Evolutionary conservation across 2,113 vertebrate genomes (phyloP), one percentile per base, ranked within the genome.

Genomic region (Caranx ignobilis): DNA sequence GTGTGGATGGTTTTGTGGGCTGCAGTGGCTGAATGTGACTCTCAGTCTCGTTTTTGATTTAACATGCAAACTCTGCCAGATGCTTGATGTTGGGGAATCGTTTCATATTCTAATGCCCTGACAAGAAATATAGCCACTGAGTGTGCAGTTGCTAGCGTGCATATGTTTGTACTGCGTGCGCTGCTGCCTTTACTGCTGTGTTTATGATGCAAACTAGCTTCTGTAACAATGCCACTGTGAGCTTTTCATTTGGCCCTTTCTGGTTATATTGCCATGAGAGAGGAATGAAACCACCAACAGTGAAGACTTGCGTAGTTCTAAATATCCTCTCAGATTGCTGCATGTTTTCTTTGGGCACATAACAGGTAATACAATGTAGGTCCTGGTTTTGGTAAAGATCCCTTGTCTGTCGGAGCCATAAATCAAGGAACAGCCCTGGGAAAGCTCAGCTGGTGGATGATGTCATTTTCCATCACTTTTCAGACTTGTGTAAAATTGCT

Each of bases 391-490:
- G 69, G 75, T 83, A 80, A 82, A 82, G 75, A 83, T 81, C 76
- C 68, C 55, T 43, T 52, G 61, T 68, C 31, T 56, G 77, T 71
- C 15, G 5, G 47, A 39, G 76, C 68, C 67, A 80, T 85, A 88
- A 90, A 88, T 86, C 82, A 86, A 41, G 52, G 34, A 81, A 66
- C 62, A 71, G 71, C 75, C 19, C 54, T 11, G 6, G 67, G 82
- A 81, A 81, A 73, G 68, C 84, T 79, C 5, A n/a, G 64, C 85
- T 77, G n/a, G 43, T 71, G 76, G 61, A 69, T 89, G 86, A 83
- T 90, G 89, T 91, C 75, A 84, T 91, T 90, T 89, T 71, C 87
- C 81, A 90, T 91, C 89, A 86, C 88, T 90, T 92, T 63, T 90
- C 72, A 85, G 84, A 87, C 82, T 89, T 70, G 84, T 80, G 79